phyloP scores from a whole-genome alignment of 1,140 invertebrate species.

The Philopotamus ludificatus region DNA sequence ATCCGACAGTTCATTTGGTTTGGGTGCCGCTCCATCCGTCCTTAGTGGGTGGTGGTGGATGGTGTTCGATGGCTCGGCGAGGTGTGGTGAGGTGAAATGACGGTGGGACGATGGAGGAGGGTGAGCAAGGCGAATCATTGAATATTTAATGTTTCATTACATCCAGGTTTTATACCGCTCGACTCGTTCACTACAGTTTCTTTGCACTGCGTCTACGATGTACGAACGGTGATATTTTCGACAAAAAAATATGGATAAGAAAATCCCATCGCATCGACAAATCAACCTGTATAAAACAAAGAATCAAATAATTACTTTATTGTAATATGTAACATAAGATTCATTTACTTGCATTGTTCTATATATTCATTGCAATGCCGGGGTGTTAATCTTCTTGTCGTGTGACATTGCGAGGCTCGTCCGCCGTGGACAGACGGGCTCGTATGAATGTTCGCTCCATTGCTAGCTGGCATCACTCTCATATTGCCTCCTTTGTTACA shows the following conservation, averaged over 20 bases:
- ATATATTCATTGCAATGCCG: no score
- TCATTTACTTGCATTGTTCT: no score
- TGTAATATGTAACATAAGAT: no score
- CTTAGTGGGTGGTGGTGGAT: background rate
- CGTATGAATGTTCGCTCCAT: constrained; percentile 21
- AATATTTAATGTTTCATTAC: constrained; percentile 42
- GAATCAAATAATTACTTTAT: no score
- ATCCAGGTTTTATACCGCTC: constrained; percentile 38
- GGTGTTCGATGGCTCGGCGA: constrained; percentile 10
- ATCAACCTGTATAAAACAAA: no score
- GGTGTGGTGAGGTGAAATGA: constrained; percentile 6
- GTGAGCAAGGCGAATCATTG: constrained; percentile 38
- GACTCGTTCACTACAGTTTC: constrained; percentile 31
- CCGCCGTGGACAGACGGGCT: background rate
- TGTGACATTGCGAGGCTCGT: no score
- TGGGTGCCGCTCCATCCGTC: no score
- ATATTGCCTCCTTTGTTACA: constrained; percentile 26
- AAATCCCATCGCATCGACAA: no score
- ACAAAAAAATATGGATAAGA: background rate
- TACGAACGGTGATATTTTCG: background rate
- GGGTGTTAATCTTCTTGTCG: no score
- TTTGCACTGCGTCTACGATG: constrained; percentile 11
- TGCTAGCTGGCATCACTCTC: constrained; percentile 25
- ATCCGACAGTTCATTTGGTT: no score
- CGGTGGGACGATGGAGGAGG: constrained; percentile 17